A percentile compares a stretch with the other conserved stretches of the same genome.
Evolutionary conservation across 30 jellyfish, hydroid and myxozoan genomes (phyloP).

Genomic region (Aurelia aurita complex sp. Pacific): DNA sequence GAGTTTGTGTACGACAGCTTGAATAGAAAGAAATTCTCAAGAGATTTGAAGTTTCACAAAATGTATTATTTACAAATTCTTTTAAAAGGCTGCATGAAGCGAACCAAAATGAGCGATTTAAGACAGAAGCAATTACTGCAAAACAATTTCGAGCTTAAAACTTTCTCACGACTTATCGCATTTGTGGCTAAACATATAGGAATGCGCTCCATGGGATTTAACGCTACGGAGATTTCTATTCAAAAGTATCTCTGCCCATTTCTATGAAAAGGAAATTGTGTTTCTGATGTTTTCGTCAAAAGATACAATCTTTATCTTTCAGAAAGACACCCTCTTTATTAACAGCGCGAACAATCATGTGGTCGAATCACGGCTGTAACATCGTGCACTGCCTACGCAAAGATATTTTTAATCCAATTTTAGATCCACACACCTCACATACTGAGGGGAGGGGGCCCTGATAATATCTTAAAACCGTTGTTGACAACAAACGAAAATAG

Average conservation of each 20-base stretch:
- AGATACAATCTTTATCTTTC: too few species aligned
- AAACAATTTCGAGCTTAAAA: slow-evolving; percentile 23
- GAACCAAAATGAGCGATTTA: slow-evolving; percentile 7
- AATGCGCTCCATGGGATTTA: slow-evolving; percentile 26
- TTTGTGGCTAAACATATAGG: slow-evolving; percentile 33
- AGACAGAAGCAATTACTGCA: slow-evolving; percentile 37
- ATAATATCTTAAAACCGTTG: too few species aligned
- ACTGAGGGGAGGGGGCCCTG: too few species aligned
- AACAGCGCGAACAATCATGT: too few species aligned
- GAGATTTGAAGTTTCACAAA: neutral
- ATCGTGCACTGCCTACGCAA: too few species aligned
- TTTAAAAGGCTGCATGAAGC: slow-evolving; percentile 4
- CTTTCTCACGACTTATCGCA: slow-evolving; percentile 36
- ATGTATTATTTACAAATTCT: neutral
- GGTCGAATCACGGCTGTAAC: too few species aligned
- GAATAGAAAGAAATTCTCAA: too few species aligned
- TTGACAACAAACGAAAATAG: neutral
- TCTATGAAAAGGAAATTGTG: slow-evolving; percentile 24
- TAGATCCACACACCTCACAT: too few species aligned
- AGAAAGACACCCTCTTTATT: too few species aligned
- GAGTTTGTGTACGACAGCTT: too few species aligned
- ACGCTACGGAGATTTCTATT: slow-evolving; percentile 27
- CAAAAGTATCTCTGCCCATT: slow-evolving; percentile 4
- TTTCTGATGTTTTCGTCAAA: neutral
- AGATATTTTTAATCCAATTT: too few species aligned